These are phyloP conservation scores for Bombus waltoni DNA, from an alignment of 1,140 invertebrate genomes.

Conservation along the genomic window DNA sequence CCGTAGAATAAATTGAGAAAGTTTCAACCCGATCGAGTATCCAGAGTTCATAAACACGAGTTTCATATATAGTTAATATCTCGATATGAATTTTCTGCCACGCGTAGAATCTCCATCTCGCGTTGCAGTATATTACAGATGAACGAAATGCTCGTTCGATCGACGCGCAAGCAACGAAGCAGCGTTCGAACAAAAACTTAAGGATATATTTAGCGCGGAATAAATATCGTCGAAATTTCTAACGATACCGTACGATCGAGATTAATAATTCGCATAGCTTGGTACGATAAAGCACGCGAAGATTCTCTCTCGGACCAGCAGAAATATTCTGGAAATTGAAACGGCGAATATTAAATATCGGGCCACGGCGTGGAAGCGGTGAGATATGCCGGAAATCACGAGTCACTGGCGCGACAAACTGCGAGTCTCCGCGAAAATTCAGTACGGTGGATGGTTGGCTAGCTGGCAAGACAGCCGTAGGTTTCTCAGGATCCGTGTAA, in stretches of 20 bases:
- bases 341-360: constrained; percentile 36
- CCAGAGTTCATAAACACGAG: no score
- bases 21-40: no score
- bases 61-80: no score
- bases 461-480: not conserved
- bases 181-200: no score
- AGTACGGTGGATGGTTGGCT: not conserved
- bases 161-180: no score
- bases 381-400: not conserved
- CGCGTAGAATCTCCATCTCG: no score
- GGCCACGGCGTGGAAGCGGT: no score
- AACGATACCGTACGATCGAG: not conserved
- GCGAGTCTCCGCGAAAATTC: not conserved
- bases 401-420: constrained; percentile 1
- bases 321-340: constrained; percentile 14
- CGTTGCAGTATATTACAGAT: no score
- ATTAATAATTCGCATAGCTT: not conserved
- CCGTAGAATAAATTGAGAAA: no score
- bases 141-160: no score
- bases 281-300: not conserved
- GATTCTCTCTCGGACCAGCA: not conserved
- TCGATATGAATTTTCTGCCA: no score
- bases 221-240: not conserved
- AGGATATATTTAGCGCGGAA: not conserved
- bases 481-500: not conserved